Conservation (phyloP, 1,140 invertebrate genomes). For the Goniozus legneri region DNA sequence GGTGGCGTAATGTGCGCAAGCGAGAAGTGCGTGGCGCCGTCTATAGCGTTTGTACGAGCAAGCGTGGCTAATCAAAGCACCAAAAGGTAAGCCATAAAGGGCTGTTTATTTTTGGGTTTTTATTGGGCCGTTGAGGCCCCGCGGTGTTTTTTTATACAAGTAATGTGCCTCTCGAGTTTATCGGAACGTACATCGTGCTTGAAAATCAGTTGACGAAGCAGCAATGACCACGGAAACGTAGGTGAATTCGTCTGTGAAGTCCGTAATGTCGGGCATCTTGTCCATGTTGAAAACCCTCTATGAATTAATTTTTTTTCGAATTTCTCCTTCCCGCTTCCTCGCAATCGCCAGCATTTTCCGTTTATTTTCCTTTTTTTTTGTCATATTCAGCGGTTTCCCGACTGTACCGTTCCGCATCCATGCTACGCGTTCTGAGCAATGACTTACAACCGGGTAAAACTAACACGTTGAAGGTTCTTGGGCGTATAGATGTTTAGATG, state of each 20-base stretch:
- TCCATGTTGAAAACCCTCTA: too few relatives aligned
- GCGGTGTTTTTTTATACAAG: conserved; percentile 25
- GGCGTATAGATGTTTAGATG: too few relatives aligned
- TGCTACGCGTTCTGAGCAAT: too few relatives aligned
- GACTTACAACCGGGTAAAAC: too few relatives aligned
- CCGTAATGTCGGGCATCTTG: conserved; percentile 41
- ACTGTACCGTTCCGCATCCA: too few relatives aligned
- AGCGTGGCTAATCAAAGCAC: conserved; percentile 67
- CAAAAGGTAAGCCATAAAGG: conserved; percentile 58
- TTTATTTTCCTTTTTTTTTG: too few relatives aligned
- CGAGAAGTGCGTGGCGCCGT: too few relatives aligned
- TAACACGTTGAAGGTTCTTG: too few relatives aligned
- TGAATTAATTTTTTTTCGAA: too few relatives aligned
- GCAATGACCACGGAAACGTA: conserved; percentile 40
- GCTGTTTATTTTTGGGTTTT: conserved; percentile 44
- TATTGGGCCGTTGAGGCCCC: conserved; percentile 22
- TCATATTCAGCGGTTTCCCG: too few relatives aligned
- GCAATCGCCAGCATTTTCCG: too few relatives aligned
- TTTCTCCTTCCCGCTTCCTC: conserved; percentile 11
- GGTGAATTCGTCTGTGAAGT: conserved; percentile 33
- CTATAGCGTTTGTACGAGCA: conserved; percentile 27
- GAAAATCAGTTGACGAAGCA: conserved; percentile 33
- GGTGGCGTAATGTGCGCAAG: too few relatives aligned
- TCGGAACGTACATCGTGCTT: conserved; percentile 24
- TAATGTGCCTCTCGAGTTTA: conserved; percentile 28